Conservation (phyloP, 1,140 invertebrate species). For the Argopecten irradians region DNA sequence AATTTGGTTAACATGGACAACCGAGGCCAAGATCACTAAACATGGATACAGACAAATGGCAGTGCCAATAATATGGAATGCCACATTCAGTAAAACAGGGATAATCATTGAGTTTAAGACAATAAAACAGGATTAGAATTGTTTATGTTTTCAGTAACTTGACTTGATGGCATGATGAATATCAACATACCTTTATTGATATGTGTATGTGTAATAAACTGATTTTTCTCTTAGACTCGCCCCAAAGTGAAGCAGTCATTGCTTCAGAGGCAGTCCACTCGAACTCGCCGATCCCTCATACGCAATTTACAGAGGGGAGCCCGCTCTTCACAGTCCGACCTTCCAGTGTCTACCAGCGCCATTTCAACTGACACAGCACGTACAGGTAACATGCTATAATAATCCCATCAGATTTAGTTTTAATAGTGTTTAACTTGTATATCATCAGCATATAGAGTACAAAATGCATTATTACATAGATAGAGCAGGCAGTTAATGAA, state of each 20-base stretch:
- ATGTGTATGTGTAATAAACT: neutral
- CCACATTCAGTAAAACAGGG: neutral
- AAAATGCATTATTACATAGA: too few species aligned
- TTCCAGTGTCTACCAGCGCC: neutral
- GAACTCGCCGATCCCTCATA: neutral
- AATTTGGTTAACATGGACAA: neutral
- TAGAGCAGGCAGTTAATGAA: too few species aligned
- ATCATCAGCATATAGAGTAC: too few species aligned
- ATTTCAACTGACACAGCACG: neutral
- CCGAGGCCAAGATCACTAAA: neutral
- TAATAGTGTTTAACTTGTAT: too few species aligned
- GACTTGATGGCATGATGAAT: too few species aligned
- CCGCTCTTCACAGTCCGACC: neutral
- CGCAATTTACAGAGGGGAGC: neutral
- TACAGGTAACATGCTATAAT: too few species aligned
- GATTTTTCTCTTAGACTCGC: neutral
- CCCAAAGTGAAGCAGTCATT: neutral
- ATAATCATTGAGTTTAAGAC: neutral
- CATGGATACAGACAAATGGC: too few species aligned
- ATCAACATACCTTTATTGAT: too few species aligned
- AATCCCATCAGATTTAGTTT: too few species aligned
- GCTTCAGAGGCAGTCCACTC: neutral
- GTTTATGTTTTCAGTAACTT: neutral
- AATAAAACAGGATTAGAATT: neutral
- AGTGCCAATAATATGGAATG: neutral